Evolutionary conservation across 2,113 vertebrate genomes (phyloP).

Genomic region (Elachura formosa): DNA sequence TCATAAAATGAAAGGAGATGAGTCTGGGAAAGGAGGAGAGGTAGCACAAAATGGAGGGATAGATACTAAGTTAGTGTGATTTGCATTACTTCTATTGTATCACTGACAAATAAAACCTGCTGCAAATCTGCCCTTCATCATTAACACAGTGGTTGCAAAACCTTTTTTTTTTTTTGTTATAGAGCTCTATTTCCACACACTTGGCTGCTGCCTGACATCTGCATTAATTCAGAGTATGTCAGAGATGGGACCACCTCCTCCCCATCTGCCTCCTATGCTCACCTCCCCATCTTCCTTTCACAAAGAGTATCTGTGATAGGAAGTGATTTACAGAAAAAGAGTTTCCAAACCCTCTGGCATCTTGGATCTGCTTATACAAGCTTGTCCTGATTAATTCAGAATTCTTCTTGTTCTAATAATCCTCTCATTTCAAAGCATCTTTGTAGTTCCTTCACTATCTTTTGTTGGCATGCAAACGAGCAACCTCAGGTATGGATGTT

Average conservation of each 20-base stretch:
- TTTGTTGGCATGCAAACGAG: conserved; percentile 26
- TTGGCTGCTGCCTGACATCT: not conserved
- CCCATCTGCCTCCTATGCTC: not conserved
- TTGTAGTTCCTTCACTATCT: conserved; percentile 32
- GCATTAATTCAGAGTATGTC: not conserved
- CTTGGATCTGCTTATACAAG: conserved; percentile 27
- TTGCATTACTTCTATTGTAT: not conserved
- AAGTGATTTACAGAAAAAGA: conserved; percentile 43
- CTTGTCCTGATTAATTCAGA: conserved; percentile 49
- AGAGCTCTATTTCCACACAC: not conserved
- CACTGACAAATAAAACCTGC: not conserved
- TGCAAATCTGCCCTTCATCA: not conserved
- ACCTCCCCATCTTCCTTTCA: not conserved
- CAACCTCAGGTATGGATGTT: conserved; percentile 15
- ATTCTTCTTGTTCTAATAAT: conserved; percentile 43
- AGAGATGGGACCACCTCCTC: not conserved
- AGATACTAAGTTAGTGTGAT: not conserved
- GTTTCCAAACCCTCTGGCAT: conserved; percentile 19
- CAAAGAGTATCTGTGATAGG: not conserved
- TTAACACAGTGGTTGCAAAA: not conserved
- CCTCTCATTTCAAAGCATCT: conserved; percentile 41
- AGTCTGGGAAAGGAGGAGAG: not conserved
- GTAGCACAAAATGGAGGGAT: not conserved
- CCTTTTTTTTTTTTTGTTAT: not conserved
- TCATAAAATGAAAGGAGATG: conserved; percentile 13